These are phyloP conservation scores for Homarus gammarus DNA, from an alignment of 2,888 invertebrate genomes.

Conservation along the genomic window DNA sequence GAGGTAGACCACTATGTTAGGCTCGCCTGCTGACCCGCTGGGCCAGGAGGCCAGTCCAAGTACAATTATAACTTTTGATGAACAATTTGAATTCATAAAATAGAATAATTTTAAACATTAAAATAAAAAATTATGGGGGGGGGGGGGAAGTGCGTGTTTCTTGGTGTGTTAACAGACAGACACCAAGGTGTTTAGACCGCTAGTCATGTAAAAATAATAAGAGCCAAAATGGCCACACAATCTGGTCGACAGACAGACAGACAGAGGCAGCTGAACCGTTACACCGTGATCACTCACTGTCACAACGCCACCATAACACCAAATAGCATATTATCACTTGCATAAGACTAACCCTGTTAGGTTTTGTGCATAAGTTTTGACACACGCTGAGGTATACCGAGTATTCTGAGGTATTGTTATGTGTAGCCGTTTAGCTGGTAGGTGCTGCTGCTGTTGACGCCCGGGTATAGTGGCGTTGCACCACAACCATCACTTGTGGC, in stretches of 20 bases:
- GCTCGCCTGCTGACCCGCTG: not conserved
- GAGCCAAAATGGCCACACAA: conserved; percentile 55
- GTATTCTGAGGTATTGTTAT: conserved; percentile 69
- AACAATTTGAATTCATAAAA: conserved; percentile 4
- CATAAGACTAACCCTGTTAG: conserved; percentile 66
- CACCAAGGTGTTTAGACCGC: conserved; percentile 36
- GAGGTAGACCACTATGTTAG: conserved; percentile 5
- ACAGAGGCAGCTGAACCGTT: conserved; percentile 34
- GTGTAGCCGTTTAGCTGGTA: conserved; percentile 47
- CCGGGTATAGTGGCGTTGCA: no score
- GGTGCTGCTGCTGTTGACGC: conserved; percentile 21
- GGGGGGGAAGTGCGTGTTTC: conserved; percentile 36
- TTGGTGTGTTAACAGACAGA: conserved; percentile 11
- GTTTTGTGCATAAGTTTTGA: conserved; percentile 72
- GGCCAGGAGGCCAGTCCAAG: not conserved
- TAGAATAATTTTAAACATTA: conserved; percentile 11
- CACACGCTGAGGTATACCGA: conserved; percentile 72
- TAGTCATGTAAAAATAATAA: conserved; percentile 67
- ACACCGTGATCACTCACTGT: conserved; percentile 37
- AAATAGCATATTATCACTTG: conserved; percentile 68
- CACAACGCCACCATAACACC: conserved; percentile 55
- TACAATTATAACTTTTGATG: not conserved
- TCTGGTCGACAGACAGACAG: conserved; percentile 33
- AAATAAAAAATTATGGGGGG: not conserved
- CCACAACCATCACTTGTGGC: no score